Percentiles rank a stretch among this genome's conserved stretches.
These are phyloP conservation scores for Biston stratarius DNA, from an alignment of 2,888 invertebrate species.

Conservation along the genomic window DNA sequence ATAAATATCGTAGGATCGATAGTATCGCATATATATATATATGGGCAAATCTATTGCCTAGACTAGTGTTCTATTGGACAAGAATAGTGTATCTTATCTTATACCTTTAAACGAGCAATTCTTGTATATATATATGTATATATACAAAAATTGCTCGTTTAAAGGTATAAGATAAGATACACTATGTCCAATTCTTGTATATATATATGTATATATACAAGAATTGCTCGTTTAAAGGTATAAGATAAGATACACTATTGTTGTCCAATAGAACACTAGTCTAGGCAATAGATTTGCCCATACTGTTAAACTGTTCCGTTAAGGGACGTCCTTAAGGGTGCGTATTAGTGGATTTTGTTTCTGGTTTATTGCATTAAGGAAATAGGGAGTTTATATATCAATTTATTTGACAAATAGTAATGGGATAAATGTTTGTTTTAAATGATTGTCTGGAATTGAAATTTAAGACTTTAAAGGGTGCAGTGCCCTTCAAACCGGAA, in stretches of 20 bases:
- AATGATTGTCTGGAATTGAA: slow-evolving; percentile 18
- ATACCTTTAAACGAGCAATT: too few species aligned
- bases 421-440: slow-evolving; percentile 35
- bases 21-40: too few species aligned
- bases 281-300: background rate
- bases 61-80: background rate
- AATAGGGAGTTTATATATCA: slow-evolving; percentile 46
- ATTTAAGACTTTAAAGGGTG: background rate
- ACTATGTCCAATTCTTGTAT: too few species aligned
- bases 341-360: slow-evolving; percentile 59
- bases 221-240: too few species aligned
- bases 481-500: too few species aligned
- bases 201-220: too few species aligned
- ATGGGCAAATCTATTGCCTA: background rate
- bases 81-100: too few species aligned
- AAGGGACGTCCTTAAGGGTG: slow-evolving; percentile 45
- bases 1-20: too few species aligned
- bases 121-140: too few species aligned
- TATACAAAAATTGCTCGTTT: too few species aligned
- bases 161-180: too few species aligned
- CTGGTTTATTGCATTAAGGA: slow-evolving; percentile 60
- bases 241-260: too few species aligned
- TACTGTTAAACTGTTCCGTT: slow-evolving; percentile 33
- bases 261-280: background rate
- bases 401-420: slow-evolving; percentile 46